These are phyloP conservation scores for Sarcophaga bullata DNA, from an alignment of 1,140 invertebrate genomes.

Conservation along the genomic window DNA sequence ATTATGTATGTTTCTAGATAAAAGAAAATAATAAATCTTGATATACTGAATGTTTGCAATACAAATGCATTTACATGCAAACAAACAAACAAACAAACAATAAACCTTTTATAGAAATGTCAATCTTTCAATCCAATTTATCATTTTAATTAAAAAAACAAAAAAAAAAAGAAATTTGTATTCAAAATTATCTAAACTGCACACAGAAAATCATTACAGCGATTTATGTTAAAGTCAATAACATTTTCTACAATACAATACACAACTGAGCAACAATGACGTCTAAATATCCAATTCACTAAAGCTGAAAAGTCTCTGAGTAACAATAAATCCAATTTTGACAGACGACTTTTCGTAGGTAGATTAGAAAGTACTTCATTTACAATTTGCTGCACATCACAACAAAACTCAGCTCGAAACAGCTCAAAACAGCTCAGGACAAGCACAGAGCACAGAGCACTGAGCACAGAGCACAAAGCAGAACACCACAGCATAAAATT, in stretches of 20 bases:
- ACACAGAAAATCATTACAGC: not conserved
- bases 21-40: too few relatives aligned
- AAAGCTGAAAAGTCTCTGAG: not conserved
- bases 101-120: too few relatives aligned
- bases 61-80: too few relatives aligned
- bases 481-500: not conserved
- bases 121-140: too few relatives aligned
- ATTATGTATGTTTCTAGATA: too few relatives aligned
- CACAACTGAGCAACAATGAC: not conserved
- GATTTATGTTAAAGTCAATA: not conserved
- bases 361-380: slow-evolving; percentile 31
- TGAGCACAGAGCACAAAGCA: too few relatives aligned
- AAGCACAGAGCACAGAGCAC: not conserved
- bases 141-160: too few relatives aligned
- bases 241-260: not conserved
- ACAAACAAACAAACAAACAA: too few relatives aligned
- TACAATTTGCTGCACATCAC: slow-evolving; percentile 8
- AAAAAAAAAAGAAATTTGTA: not conserved
- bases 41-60: too few relatives aligned
- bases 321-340: slow-evolving; percentile 32
- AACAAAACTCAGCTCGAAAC: not conserved
- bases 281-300: not conserved
- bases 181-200: not conserved
- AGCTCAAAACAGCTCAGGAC: too few relatives aligned
- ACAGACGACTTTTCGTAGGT: slow-evolving; percentile 35